A percentile compares a stretch with the other conserved stretches of the same genome.
Conservation (phyloP, 2,797 vertebrate genomes). For the Poecile montanus region DNA sequence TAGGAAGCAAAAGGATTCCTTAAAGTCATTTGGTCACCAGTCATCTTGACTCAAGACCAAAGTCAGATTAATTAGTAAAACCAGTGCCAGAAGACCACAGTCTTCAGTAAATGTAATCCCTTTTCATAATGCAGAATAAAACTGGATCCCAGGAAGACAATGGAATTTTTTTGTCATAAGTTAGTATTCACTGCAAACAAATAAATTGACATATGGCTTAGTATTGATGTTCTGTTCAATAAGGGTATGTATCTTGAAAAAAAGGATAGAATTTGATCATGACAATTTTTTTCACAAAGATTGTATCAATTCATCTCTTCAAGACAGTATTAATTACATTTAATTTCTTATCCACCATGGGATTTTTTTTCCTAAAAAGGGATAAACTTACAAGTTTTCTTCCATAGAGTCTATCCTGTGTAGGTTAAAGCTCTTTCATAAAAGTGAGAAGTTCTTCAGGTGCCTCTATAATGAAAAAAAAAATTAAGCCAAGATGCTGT, state of each 20-base stretch:
- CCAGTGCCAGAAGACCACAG: not conserved
- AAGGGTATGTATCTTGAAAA: not conserved
- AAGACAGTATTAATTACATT: not conserved
- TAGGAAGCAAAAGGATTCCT: not conserved
- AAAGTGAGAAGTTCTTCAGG: not conserved
- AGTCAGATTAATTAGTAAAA: not conserved
- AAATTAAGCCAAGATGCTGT: not conserved
- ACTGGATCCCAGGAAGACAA: not conserved
- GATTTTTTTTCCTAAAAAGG: not conserved
- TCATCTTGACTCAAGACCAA: not conserved
- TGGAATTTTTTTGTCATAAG: not conserved
- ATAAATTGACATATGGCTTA: not conserved
- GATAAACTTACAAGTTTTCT: not conserved
- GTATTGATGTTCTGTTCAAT: not conserved
- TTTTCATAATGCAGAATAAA: not conserved
- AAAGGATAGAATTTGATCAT: not conserved
- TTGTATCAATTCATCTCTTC: not conserved
- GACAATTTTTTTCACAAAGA: not conserved
- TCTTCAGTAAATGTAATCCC: not conserved
- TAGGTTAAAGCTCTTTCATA: not conserved
- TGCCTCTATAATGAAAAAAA: not conserved
- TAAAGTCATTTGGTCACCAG: not conserved
- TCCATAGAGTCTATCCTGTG: not conserved
- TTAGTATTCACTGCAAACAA: not conserved
- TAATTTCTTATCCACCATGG: not conserved